Conservation (phyloP, 1,140 invertebrate species). For the Drosophila subobscura region DNA sequence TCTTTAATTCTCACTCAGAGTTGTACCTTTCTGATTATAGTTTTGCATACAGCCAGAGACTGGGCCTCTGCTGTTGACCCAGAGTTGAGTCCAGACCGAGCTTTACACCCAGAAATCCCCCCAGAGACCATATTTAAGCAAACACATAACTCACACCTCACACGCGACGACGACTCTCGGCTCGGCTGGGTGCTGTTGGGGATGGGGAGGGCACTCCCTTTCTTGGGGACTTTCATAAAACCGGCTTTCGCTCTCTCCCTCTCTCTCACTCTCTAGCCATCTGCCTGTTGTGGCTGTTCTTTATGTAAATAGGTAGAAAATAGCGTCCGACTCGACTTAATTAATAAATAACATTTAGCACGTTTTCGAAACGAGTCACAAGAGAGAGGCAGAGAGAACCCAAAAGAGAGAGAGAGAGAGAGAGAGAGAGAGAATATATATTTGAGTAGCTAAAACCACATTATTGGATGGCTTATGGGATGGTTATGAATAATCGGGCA, state of each 20-base stretch:
- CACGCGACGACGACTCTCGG: slow-evolving; percentile 33
- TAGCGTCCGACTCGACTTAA: slow-evolving; percentile 68
- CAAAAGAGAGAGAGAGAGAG: not conserved
- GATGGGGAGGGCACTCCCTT: slow-evolving; percentile 59
- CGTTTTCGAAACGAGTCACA: slow-evolving; percentile 43
- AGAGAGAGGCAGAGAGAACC: not conserved
- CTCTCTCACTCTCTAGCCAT: slow-evolving; percentile 8
- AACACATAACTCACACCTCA: slow-evolving; percentile 59
- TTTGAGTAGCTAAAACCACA: slow-evolving; percentile 28
- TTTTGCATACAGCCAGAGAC: slow-evolving; percentile 21
- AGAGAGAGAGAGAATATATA: slow-evolving; percentile 8
- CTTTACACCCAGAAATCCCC: slow-evolving; percentile 44
- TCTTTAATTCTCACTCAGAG: slow-evolving; percentile 33
- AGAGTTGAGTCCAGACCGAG: slow-evolving; percentile 28
- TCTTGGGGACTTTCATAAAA: slow-evolving; percentile 52
- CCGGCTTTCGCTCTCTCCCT: slow-evolving; percentile 43
- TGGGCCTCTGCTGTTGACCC: slow-evolving; percentile 21
- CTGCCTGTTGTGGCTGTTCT: no score
- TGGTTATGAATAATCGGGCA: slow-evolving; percentile 69
- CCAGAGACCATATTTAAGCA: slow-evolving; percentile 37
- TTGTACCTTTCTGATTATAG: slow-evolving; percentile 38
- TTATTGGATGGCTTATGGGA: slow-evolving; percentile 38
- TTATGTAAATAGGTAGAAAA: slow-evolving; percentile 67
- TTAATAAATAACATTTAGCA: slow-evolving; percentile 82
- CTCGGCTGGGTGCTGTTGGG: slow-evolving; percentile 5